phyloP scores from a whole-genome alignment of 1,140 invertebrate species.

The Planococcus citri region DNA sequence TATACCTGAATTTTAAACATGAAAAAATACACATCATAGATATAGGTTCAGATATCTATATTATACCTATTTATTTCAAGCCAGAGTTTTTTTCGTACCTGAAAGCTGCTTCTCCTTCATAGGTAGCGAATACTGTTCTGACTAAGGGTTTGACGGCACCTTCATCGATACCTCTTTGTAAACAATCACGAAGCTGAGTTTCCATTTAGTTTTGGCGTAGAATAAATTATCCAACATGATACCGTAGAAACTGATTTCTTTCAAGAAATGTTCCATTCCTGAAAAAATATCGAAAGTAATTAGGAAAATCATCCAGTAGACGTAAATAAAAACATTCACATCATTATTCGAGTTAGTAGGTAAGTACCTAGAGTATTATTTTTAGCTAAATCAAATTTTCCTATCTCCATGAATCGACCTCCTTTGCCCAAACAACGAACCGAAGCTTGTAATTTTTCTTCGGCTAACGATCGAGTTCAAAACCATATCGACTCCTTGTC shows the following conservation, averaged over 20 bases:
- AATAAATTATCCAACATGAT: constrained; percentile 70
- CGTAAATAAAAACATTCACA: too few species aligned
- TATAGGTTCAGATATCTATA: too few species aligned
- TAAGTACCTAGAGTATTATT: constrained; percentile 48
- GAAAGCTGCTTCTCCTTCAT: constrained; percentile 53
- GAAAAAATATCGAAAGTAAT: too few species aligned
- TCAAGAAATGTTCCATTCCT: constrained; percentile 54
- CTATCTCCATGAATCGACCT: constrained; percentile 57
- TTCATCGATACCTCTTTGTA: constrained; percentile 47
- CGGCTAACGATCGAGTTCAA: constrained; percentile 65
- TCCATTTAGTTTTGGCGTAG: constrained; percentile 32
- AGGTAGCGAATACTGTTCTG: constrained; percentile 42
- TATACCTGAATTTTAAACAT: constrained; percentile 48
- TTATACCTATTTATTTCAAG: too few species aligned
- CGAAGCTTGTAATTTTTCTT: constrained; percentile 54
- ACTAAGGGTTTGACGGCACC: constrained; percentile 52
- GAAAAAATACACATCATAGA: too few species aligned
- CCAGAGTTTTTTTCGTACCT: too few species aligned
- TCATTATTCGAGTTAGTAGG: too few species aligned
- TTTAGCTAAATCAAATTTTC: constrained; percentile 55
- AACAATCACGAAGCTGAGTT: constrained; percentile 37
- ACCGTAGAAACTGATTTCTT: constrained; percentile 76
- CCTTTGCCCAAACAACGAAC: constrained; percentile 47
- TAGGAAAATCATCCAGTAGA: too few species aligned
- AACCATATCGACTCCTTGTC: constrained; percentile 62